Evolutionary conservation across 2,113 vertebrate species (phyloP).

Genomic region (Lathamus discolor): DNA sequence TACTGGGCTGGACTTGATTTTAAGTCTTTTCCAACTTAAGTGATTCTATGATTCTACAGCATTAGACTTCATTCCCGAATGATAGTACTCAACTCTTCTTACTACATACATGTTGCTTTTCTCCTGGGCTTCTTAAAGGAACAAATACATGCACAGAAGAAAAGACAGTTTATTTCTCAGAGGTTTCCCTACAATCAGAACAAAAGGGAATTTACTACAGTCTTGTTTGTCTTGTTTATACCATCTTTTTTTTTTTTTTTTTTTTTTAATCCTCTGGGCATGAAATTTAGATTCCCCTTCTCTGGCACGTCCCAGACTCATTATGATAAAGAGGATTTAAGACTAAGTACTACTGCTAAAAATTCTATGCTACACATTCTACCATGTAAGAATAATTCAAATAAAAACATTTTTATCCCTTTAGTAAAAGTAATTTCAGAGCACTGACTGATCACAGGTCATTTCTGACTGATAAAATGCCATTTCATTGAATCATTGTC

Average conservation of each 20-base stretch:
- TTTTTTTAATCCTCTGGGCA: background rate
- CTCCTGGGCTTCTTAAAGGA: background rate
- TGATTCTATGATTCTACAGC: background rate
- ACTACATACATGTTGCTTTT: background rate
- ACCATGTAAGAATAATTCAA: background rate
- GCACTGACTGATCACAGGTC: background rate
- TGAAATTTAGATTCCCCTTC: background rate
- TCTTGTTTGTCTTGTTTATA: background rate
- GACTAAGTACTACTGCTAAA: background rate
- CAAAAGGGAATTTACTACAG: background rate
- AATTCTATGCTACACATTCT: accelerated
- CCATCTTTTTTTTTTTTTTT: background rate
- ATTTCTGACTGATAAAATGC: background rate
- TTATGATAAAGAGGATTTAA: background rate
- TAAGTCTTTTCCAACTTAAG: background rate
- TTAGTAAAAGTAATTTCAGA: background rate
- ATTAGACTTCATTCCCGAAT: background rate
- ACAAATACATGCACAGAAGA: background rate
- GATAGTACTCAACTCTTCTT: background rate
- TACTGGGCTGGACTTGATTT: background rate
- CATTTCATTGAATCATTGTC: background rate
- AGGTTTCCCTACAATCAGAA: background rate
- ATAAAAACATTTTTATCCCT: background rate
- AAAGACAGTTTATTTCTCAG: background rate
- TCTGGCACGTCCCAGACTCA: background rate